phyloP scores from a whole-genome alignment of 1,140 invertebrate genomes.

The Penaeus japonicus region DNA sequence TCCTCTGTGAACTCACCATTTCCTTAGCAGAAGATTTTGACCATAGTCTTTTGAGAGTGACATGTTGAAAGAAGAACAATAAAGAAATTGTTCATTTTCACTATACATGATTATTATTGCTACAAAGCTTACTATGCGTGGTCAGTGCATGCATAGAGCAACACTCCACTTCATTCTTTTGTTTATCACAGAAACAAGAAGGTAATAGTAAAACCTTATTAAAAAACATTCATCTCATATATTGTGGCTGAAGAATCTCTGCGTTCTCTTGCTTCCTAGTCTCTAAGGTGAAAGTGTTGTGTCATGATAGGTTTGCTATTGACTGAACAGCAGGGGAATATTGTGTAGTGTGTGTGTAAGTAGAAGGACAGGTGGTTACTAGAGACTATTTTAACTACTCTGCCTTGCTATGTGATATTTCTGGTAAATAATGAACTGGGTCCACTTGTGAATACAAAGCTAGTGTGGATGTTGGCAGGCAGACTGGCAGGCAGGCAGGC shows the following conservation, averaged over 20 bases:
- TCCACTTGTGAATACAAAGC: constrained; percentile 52
- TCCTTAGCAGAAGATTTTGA: constrained; percentile 34
- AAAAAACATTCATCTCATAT: constrained; percentile 10
- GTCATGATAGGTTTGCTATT: background rate
- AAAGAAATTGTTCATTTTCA: background rate
- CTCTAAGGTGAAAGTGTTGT: constrained; percentile 15
- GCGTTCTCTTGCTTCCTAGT: constrained; percentile 46
- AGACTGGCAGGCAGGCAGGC: background rate
- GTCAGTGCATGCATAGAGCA: too few relatives aligned
- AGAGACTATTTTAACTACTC: constrained; percentile 53
- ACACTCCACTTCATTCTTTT: too few relatives aligned
- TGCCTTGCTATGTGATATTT: constrained; percentile 57
- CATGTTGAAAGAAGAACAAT: background rate
- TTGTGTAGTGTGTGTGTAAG: constrained; percentile 1
- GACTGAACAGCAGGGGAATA: background rate
- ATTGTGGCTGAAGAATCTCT: constrained; percentile 47
- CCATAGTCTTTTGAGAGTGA: constrained; percentile 26
- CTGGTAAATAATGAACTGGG: constrained; percentile 47
- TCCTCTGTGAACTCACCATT: constrained; percentile 39
- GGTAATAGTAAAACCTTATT: too few relatives aligned
- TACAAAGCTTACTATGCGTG: too few relatives aligned
- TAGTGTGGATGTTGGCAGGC: constrained; percentile 30
- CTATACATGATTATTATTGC: background rate
- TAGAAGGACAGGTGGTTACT: constrained; percentile 52
- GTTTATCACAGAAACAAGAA: too few relatives aligned